Evolutionary conservation across 2,888 invertebrate species (phyloP).

Genomic region (Phortica magna): DNA sequence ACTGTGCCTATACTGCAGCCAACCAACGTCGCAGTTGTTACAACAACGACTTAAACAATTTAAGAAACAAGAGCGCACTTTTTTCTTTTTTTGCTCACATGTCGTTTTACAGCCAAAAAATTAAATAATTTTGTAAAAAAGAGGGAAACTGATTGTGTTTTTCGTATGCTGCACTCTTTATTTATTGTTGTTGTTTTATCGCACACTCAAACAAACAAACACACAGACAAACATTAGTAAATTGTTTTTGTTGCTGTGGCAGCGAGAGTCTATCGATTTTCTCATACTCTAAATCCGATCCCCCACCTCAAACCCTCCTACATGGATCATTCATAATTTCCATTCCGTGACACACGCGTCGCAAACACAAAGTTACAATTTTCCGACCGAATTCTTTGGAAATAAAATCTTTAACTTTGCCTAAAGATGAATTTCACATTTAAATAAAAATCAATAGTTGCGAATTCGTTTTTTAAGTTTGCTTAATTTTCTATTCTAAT

Average conservation of each 20-base stretch:
- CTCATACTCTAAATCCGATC: conserved; percentile 3
- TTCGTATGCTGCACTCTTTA: background rate
- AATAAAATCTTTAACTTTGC: no score
- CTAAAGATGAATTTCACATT: background rate
- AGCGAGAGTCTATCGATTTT: conserved; percentile 12
- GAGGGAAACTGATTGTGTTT: background rate
- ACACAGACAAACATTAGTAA: background rate
- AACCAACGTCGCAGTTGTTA: background rate
- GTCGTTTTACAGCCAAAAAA: background rate
- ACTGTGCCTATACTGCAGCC: no score
- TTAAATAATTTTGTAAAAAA: background rate
- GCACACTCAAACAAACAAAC: background rate
- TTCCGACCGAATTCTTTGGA: no score
- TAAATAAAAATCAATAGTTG: conserved; percentile 5
- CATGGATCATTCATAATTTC: conserved; percentile 6
- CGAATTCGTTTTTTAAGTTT: background rate
- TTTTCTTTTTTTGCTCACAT: background rate
- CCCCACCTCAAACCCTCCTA: background rate
- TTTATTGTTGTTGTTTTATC: conserved; percentile 1
- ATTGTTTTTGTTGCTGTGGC: conserved; percentile 7
- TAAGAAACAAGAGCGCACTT: no score
- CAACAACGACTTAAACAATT: conserved; percentile 1
- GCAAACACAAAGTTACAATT: no score
- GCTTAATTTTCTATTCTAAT: background rate
- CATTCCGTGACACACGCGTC: no score